Evolutionary conservation across 64 coral and sea anemone genomes (phyloP), one percentile per base, ranked within the genome.

Genomic region (Exaiptasia diaphana): DNA sequence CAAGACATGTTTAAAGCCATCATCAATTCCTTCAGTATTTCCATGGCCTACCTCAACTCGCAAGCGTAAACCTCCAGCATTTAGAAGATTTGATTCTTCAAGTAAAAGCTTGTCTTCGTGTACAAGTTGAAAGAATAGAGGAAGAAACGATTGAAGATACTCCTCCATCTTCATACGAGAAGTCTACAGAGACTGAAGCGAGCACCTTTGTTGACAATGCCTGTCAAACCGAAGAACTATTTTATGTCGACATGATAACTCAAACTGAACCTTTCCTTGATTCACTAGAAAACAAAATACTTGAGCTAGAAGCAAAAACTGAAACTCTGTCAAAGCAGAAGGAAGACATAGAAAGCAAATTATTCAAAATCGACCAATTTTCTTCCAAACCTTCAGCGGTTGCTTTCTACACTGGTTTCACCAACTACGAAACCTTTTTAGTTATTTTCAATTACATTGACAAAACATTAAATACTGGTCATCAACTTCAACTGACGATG

Each of bases 341-440:
- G 28, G 42, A 50, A 4, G 39, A 31, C 32, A 44, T 80, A 28
- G 30, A 69, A 37, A 78, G 60, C 17, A 80, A 26, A 79, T 41
- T 43, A 30, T 89, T 80, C 50, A 48, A 41, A n/a, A 46, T 81
- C 38, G 43, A 39, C 25, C 29, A 38, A 22, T 3, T 67, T 14
- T 38, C 39, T 52, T 17, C 20, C 29, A 83, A 69, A 50, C 31
- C 21, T 42, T 39, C 5, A 17, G 24, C 79, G 44, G 40, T 30
- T 49, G 34, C 41, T 26, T 83, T 90, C 69, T 75, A 82, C 39
- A 65, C 78, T 67, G 87, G 87, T 17, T 90, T 90, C 74, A 2
- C 12, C 25, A 90, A 43, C 31, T 82, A 60, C 62, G 77, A 82
- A 3, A n/a, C 62, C 0, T 88, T 88, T 34, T 48, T 60, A 65